Percentiles rank a stretch among this genome's conserved stretches.
These are phyloP conservation scores for Smittia aterrima DNA, from an alignment of 2,888 invertebrate species.

Conservation along the genomic window DNA sequence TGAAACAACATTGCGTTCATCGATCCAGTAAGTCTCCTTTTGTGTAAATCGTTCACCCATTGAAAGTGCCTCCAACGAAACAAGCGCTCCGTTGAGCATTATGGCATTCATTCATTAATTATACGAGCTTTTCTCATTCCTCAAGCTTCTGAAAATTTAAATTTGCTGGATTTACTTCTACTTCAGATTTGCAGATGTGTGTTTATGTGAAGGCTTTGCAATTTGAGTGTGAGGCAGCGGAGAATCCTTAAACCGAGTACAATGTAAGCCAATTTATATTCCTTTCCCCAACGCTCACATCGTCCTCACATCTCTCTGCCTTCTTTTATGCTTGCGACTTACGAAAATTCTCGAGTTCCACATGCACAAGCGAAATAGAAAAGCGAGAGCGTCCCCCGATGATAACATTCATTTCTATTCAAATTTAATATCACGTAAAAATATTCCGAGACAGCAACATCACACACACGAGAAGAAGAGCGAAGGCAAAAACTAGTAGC, in stretches of 20 bases:
- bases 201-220: background rate
- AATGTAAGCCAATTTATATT: constrained; percentile 14
- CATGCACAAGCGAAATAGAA: background rate
- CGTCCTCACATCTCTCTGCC: background rate
- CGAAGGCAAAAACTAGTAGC: background rate
- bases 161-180: background rate
- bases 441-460: background rate
- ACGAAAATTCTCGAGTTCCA: background rate
- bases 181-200: background rate
- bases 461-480: background rate
- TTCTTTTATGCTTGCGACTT: background rate
- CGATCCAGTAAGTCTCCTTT: background rate
- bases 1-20: background rate
- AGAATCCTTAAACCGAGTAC: background rate
- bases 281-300: background rate
- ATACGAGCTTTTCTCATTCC: constrained; percentile 2
- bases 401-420: background rate
- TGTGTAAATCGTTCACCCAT: background rate
- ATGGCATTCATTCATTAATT: background rate
- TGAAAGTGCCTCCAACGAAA: background rate
- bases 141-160: background rate
- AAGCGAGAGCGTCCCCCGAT: background rate
- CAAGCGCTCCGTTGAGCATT: background rate
- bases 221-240: background rate
- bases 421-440: constrained; percentile 15